A percentile compares a stretch with the other conserved stretches of the same genome.
phyloP scores from a whole-genome alignment of 2,888 invertebrate species.

The Andrena marginata region DNA sequence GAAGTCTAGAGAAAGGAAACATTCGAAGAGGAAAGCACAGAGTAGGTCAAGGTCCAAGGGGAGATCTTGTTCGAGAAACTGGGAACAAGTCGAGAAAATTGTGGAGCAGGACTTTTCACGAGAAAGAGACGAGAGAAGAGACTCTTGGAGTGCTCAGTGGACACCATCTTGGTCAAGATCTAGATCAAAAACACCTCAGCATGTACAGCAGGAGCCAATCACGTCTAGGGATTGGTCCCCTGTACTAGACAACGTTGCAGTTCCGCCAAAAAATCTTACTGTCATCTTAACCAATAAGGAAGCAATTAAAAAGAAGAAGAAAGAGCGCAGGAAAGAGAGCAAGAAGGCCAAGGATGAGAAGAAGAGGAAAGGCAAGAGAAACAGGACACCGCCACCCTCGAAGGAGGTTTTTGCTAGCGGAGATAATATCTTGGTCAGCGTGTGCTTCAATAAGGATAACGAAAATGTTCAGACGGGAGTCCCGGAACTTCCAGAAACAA shows the following conservation, averaged over 20 bases:
- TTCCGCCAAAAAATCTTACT: slow-evolving; percentile 86
- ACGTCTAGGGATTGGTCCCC: slow-evolving; percentile 87
- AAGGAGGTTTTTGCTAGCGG: slow-evolving; percentile 97
- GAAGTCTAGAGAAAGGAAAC: slow-evolving; percentile 82
- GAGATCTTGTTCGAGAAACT: slow-evolving; percentile 77
- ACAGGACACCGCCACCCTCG: slow-evolving; percentile 88
- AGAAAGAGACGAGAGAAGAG: slow-evolving; percentile 72
- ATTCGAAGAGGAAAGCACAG: slow-evolving; percentile 80
- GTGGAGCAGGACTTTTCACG: slow-evolving; percentile 74
- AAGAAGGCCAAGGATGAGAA: slow-evolving; percentile 84
- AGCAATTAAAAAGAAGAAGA: slow-evolving; percentile 85
- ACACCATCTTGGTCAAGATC: slow-evolving; percentile 88
- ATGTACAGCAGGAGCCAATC: slow-evolving; percentile 71
- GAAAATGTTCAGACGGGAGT: slow-evolving; percentile 71
- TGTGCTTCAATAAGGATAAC: slow-evolving; percentile 92
- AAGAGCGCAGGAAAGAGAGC: slow-evolving; percentile 85
- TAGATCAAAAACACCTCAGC: slow-evolving; percentile 85
- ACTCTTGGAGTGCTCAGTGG: slow-evolving; percentile 83
- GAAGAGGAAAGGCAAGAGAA: slow-evolving; percentile 81
- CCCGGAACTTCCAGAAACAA: slow-evolving; percentile 80
- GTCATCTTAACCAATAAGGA: slow-evolving; percentile 88
- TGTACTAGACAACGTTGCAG: slow-evolving; percentile 83
- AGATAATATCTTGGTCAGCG: slow-evolving; percentile 96
- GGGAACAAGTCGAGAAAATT: slow-evolving; percentile 79
- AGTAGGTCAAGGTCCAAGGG: slow-evolving; percentile 76